A percentile compares a stretch with the other conserved stretches of the same genome.
Conservation (phyloP, 2,113 vertebrate genomes). For the Coturnix japonica region DNA sequence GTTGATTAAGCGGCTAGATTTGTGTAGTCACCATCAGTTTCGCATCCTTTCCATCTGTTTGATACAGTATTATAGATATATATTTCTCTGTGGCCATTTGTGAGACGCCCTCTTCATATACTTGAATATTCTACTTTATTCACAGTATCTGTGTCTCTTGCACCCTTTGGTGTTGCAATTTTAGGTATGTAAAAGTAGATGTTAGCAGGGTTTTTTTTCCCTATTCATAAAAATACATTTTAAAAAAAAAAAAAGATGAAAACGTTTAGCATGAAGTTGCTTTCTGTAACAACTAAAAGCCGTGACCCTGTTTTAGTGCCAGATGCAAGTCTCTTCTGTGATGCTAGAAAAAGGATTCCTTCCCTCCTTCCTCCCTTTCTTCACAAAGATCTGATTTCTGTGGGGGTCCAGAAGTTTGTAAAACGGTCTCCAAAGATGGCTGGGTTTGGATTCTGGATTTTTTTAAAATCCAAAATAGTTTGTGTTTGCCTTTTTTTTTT, state of each 20-base stretch:
- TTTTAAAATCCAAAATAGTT: conserved; percentile 40
- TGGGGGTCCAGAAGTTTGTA: conserved; percentile 65
- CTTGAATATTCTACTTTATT: conserved; percentile 92
- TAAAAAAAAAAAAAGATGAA: conserved; percentile 71
- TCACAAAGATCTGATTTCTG: conserved; percentile 69
- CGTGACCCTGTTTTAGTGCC: conserved; percentile 84
- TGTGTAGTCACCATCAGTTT: conserved; percentile 83
- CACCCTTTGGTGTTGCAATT: conserved; percentile 90
- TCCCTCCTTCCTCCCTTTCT: conserved; percentile 49
- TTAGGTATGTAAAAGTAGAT: conserved; percentile 99
- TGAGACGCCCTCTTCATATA: conserved; percentile 89
- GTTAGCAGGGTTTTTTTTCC: conserved; percentile 91
- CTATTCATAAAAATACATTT: conserved; percentile 88
- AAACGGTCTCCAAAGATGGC: conserved; percentile 70
- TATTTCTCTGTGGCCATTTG: conserved; percentile 92
- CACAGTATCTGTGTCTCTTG: conserved; percentile 89
- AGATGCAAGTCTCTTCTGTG: conserved; percentile 82
- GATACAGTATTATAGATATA: conserved; percentile 91
- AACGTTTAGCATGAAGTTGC: conserved; percentile 88
- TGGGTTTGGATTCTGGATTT: conserved; percentile 68
- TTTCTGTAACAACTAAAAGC: conserved; percentile 84
- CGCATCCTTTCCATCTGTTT: conserved; percentile 86
- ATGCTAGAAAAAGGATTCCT: conserved; percentile 79
- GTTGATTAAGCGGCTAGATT: conserved; percentile 83
- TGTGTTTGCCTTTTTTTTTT: not conserved